Percentiles rank a stretch among this genome's conserved stretches.
Conservation (phyloP, 2,113 vertebrate species). For the Xenotilapia caudafasciata region DNA sequence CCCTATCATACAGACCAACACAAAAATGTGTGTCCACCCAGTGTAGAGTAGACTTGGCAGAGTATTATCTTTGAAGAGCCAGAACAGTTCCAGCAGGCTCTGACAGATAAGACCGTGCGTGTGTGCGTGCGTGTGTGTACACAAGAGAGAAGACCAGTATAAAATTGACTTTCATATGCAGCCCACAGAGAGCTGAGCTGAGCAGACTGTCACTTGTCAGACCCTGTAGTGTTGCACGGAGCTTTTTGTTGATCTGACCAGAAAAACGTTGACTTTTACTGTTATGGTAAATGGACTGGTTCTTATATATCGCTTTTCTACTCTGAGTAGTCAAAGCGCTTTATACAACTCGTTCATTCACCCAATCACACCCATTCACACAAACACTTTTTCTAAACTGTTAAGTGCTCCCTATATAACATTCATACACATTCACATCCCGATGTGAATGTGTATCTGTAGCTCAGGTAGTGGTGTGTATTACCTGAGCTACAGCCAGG, state of each 20-base stretch:
- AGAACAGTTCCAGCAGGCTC: slow-evolving; percentile 24
- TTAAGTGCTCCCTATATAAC: not conserved
- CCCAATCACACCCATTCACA: not conserved
- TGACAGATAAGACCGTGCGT: slow-evolving; percentile 45
- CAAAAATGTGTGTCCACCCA: slow-evolving; percentile 22
- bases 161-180: not conserved
- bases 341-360: not conserved
- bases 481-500: not conserved
- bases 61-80: slow-evolving; percentile 43
- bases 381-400: not conserved
- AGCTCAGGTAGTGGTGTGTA: not conserved
- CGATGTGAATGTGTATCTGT: not conserved
- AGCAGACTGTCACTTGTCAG: not conserved
- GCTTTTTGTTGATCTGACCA: not conserved
- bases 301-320: not conserved
- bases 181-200: not conserved
- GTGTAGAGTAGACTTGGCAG: slow-evolving; percentile 1
- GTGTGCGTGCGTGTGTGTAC: not conserved
- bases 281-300: not conserved
- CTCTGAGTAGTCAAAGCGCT: not conserved
- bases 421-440: not conserved
- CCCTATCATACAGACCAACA: slow-evolving; percentile 7
- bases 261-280: not conserved
- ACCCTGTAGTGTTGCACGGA: not conserved
- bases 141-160: not conserved